Evolutionary conservation across 1,140 invertebrate species (phyloP).

Genomic region (Halictus rubicundus): DNA sequence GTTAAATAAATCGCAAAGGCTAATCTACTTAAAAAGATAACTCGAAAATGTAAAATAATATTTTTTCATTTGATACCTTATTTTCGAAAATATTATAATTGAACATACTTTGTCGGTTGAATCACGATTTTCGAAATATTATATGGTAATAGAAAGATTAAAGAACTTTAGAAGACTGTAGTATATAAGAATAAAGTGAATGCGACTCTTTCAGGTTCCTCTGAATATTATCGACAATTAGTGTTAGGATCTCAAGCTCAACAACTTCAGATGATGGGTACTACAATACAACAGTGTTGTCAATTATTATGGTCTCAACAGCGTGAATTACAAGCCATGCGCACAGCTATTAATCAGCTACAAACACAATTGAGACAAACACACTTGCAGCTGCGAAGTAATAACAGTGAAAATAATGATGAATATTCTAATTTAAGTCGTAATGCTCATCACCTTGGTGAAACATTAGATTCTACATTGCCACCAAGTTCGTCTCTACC

Average conservation of each 20-base stretch:
- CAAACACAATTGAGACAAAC: constrained; percentile 69
- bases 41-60: too few species aligned
- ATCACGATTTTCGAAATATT: too few species aligned
- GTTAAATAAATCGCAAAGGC: too few species aligned
- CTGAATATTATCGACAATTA: constrained; percentile 76
- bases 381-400: constrained; percentile 50
- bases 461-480: constrained; percentile 64
- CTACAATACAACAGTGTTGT: constrained; percentile 84
- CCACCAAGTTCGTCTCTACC: constrained; percentile 74
- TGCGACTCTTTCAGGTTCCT: constrained; percentile 49
- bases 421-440: constrained; percentile 70
- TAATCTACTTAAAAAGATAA: too few species aligned
- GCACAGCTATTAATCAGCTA: constrained; percentile 73
- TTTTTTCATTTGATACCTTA: too few species aligned
- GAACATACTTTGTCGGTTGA: too few species aligned
- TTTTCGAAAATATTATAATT: too few species aligned
- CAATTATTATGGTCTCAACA: constrained; percentile 84
- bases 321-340: constrained; percentile 81
- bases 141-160: too few species aligned
- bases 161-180: not conserved
- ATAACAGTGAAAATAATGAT: constrained; percentile 63
- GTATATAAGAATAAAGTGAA: constrained; percentile 1
- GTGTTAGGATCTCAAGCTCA: constrained; percentile 81
- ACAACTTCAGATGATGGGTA: constrained; percentile 83
- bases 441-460: constrained; percentile 64